A percentile compares a stretch with the other conserved stretches of the same genome.
These are phyloP conservation scores for Nymphalis c-album DNA, from an alignment of 2,888 invertebrate genomes.

Conservation along the genomic window DNA sequence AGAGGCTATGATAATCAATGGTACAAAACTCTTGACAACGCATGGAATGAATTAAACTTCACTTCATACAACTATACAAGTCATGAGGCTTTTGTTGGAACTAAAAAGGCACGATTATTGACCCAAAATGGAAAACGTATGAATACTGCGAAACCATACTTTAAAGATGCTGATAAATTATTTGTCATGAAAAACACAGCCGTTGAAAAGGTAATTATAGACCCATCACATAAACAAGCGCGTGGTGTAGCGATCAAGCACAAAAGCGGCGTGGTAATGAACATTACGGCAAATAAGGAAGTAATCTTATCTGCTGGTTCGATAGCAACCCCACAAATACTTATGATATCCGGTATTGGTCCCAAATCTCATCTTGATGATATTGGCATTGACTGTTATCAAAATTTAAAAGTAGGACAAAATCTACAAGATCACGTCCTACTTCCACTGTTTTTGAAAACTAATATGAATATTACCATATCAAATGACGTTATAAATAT, in stretches of 20 bases:
- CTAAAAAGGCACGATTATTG: constrained; percentile 69
- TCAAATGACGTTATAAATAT: constrained; percentile 45
- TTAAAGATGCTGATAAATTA: constrained; percentile 56
- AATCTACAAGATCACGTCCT: constrained; percentile 78
- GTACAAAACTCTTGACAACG: constrained; percentile 50
- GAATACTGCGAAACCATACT: constrained; percentile 76
- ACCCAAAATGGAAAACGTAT: constrained; percentile 69
- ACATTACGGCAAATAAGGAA: constrained; percentile 65
- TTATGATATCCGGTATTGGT: constrained; percentile 79
- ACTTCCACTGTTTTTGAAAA: constrained; percentile 51
- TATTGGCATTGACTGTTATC: constrained; percentile 56
- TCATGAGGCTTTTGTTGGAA: constrained; percentile 64
- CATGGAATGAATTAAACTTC: constrained; percentile 68
- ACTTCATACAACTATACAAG: constrained; percentile 42
- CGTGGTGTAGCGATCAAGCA: constrained; percentile 64
- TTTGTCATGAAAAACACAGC: constrained; percentile 72
- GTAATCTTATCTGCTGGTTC: constrained; percentile 75
- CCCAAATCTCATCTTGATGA: constrained; percentile 58
- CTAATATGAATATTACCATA: constrained; percentile 40
- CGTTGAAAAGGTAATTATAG: constrained; percentile 75
- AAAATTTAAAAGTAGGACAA: constrained; percentile 69
- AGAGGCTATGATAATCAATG: constrained; percentile 44
- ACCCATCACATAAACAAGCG: constrained; percentile 61
- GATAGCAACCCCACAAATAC: constrained; percentile 73
- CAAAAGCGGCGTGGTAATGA: constrained; percentile 51